A percentile compares a stretch with the other conserved stretches of the same genome.
phyloP scores from a whole-genome alignment of 2,888 invertebrate genomes.

The Apamea epomidion region DNA sequence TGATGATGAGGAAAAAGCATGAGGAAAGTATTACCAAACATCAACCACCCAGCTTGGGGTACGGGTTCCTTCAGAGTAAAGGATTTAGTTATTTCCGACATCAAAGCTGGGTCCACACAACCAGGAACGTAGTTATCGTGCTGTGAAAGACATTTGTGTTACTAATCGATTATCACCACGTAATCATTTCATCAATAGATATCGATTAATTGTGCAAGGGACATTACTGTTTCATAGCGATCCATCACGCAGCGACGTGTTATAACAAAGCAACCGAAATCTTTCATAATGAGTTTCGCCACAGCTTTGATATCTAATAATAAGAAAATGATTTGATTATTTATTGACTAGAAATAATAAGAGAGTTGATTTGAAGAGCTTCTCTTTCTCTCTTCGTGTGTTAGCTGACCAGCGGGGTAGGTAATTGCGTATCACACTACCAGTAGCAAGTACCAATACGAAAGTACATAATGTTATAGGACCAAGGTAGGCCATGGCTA shows the following conservation, averaged over 20 bases:
- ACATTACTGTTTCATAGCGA: constrained; percentile 81
- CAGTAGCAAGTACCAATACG: neutral
- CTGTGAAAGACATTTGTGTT: constrained; percentile 65
- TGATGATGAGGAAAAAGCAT: neutral
- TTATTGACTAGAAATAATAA: neutral
- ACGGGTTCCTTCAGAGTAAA: constrained; percentile 80
- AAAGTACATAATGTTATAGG: neutral
- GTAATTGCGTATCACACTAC: too few relatives aligned
- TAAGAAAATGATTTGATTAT: constrained; percentile 33
- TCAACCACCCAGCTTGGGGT: constrained; percentile 84
- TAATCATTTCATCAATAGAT: neutral
- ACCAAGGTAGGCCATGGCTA: neutral
- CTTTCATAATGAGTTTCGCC: constrained; percentile 81
- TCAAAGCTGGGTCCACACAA: constrained; percentile 78
- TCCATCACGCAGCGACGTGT: constrained; percentile 85
- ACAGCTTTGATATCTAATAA: constrained; percentile 78
- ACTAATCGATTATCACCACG: constrained; percentile 21
- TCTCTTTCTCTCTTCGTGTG: neutral
- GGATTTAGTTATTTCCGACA: constrained; percentile 82
- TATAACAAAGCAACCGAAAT: constrained; percentile 83
- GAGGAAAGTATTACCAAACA: constrained; percentile 78
- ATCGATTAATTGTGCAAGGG: neutral
- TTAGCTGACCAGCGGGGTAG: neutral
- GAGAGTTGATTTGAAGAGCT: neutral
- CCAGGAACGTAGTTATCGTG: constrained; percentile 82